phyloP scores from a whole-genome alignment of 2,797 vertebrate genomes.

The Vultur gryphus region DNA sequence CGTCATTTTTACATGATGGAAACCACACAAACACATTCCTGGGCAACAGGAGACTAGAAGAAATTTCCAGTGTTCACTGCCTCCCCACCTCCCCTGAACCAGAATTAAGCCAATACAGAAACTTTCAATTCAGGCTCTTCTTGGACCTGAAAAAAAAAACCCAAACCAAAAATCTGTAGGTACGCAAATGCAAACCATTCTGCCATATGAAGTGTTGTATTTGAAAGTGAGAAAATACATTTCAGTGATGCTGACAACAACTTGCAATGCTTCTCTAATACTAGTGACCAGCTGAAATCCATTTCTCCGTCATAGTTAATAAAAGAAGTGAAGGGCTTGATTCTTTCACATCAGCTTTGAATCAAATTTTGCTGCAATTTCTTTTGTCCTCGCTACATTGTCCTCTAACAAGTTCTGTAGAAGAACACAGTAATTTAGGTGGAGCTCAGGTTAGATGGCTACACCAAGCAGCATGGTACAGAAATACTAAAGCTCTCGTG shows the following conservation, averaged over 20 bases:
- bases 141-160: not conserved
- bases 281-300: not conserved
- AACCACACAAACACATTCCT: not conserved
- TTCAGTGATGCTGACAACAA: not conserved
- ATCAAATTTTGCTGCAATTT: not conserved
- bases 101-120: not conserved
- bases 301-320: not conserved
- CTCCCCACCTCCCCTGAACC: not conserved
- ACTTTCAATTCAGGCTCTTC: not conserved
- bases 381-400: not conserved
- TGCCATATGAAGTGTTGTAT: not conserved
- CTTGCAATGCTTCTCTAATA: not conserved
- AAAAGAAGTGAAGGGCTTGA: not conserved
- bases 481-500: not conserved
- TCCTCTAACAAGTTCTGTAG: not conserved
- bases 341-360: not conserved
- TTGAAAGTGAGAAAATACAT: not conserved
- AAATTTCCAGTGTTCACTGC: not conserved
- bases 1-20: not conserved
- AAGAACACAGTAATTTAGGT: not conserved
- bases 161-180: not conserved
- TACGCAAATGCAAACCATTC: not conserved
- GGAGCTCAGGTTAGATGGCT: not conserved
- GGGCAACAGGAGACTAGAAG: not conserved
- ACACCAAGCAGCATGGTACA: too few relatives aligned